Evolutionary conservation across 2,113 vertebrate species (phyloP).

Genomic region (Cheirogaleus medius): DNA sequence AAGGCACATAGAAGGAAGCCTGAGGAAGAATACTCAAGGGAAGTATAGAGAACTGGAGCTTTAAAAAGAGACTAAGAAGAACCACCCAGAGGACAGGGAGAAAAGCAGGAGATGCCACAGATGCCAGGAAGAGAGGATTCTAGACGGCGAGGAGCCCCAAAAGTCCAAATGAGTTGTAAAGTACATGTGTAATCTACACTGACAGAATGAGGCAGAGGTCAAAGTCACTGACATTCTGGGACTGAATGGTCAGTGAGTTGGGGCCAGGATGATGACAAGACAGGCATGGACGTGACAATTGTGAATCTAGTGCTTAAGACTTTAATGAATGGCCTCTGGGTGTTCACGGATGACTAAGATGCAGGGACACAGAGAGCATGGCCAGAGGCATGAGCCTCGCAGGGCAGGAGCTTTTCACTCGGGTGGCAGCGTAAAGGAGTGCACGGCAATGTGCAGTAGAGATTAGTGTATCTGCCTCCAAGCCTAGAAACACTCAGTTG

Average conservation of each 20-base stretch:
- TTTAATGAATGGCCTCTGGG: not conserved
- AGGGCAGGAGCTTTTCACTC: not conserved
- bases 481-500: not conserved
- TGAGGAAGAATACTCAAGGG: not conserved
- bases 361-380: not conserved
- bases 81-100: not conserved
- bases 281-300: not conserved
- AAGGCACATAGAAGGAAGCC: not conserved
- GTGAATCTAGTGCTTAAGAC: not conserved
- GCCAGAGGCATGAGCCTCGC: fast-evolving
- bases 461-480: not conserved
- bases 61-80: not conserved
- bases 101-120: not conserved
- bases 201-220: not conserved
- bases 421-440: not conserved
- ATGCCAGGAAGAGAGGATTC: not conserved
- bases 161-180: not conserved
- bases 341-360: not conserved
- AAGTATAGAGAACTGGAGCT: not conserved
- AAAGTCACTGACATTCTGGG: not conserved
- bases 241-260: not conserved
- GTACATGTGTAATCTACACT: not conserved
- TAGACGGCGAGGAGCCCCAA: not conserved
- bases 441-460: not conserved
- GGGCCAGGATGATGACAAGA: not conserved